Conservation (phyloP, 2,888 invertebrate species). For the Tholera decimalis region DNA sequence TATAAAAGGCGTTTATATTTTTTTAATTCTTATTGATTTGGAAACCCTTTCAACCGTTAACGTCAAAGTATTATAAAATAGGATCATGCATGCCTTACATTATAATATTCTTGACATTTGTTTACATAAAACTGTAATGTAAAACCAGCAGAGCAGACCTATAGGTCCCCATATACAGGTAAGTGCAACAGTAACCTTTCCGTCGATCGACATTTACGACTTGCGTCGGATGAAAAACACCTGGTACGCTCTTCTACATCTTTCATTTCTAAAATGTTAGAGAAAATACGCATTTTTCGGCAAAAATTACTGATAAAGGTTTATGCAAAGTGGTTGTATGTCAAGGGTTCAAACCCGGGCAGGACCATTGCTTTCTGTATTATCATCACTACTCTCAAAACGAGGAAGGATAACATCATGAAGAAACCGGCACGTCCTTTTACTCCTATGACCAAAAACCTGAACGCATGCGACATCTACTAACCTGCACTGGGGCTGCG, state of each 20-base stretch:
- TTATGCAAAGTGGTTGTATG: too few species aligned
- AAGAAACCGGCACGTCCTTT: too few species aligned
- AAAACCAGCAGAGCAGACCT: constrained; percentile 10
- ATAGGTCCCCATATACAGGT: constrained; percentile 28
- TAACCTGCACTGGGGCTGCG: too few species aligned
- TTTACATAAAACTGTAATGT: constrained; percentile 11
- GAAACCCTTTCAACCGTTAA: not conserved
- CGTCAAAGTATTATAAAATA: too few species aligned
- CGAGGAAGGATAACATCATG: too few species aligned
- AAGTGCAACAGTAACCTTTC: constrained; percentile 52
- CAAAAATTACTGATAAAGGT: not conserved
- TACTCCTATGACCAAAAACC: too few species aligned
- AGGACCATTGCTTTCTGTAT: too few species aligned
- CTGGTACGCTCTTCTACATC: constrained; percentile 32
- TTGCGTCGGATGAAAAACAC: constrained; percentile 56
- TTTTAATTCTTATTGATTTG: not conserved
- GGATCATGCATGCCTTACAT: too few species aligned
- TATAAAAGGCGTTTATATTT: too few species aligned
- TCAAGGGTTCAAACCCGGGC: too few species aligned
- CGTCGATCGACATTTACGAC: constrained; percentile 56
- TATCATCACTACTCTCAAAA: too few species aligned
- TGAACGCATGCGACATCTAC: too few species aligned
- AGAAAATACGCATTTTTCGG: constrained; percentile 10
- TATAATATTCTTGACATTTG: not conserved
- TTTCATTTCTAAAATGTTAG: constrained; percentile 35